Evolutionary conservation across 2,888 invertebrate genomes (phyloP).

Genomic region (Parasteatoda lunata): DNA sequence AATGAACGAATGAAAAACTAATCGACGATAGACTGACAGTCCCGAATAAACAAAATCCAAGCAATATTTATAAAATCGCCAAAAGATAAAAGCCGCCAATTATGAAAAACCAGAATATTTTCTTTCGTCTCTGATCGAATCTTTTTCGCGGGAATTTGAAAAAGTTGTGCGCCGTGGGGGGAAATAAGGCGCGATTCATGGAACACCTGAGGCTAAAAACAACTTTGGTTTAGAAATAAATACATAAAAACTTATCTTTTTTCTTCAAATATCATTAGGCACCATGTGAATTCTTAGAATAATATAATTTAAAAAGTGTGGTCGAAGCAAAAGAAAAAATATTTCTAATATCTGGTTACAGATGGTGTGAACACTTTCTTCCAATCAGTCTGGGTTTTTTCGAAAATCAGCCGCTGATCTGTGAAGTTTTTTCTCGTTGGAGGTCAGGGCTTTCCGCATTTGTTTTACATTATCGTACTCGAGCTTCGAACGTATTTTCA

Average conservation of each 20-base stretch:
- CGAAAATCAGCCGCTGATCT: conserved; percentile 5
- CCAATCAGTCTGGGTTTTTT: conserved; percentile 7
- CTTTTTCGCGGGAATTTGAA: conserved; percentile 40
- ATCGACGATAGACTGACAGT: too few species aligned
- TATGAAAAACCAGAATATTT: neutral
- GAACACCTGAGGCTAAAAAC: conserved; percentile 59
- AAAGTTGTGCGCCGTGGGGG: conserved; percentile 26
- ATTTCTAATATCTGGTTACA: conserved; percentile 21
- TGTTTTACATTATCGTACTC: neutral
- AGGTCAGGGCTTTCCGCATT: conserved; percentile 1
- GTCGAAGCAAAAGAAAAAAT: conserved; percentile 5
- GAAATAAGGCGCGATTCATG: conserved; percentile 16
- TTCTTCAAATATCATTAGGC: neutral
- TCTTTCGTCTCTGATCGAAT: conserved; percentile 11
- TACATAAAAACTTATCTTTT: conserved; percentile 11
- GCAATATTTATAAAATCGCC: too few species aligned
- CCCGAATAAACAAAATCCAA: too few species aligned
- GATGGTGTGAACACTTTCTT: conserved; percentile 41
- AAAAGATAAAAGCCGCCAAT: neutral
- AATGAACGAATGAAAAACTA: too few species aligned
- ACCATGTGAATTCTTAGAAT: neutral
- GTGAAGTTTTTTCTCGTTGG: neutral
- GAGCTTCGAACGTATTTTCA: neutral
- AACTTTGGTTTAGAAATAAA: conserved; percentile 4
- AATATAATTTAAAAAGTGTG: too few species aligned